phyloP scores from a whole-genome alignment of 2,113 vertebrate genomes.

The Pleuronectes platessa region DNA sequence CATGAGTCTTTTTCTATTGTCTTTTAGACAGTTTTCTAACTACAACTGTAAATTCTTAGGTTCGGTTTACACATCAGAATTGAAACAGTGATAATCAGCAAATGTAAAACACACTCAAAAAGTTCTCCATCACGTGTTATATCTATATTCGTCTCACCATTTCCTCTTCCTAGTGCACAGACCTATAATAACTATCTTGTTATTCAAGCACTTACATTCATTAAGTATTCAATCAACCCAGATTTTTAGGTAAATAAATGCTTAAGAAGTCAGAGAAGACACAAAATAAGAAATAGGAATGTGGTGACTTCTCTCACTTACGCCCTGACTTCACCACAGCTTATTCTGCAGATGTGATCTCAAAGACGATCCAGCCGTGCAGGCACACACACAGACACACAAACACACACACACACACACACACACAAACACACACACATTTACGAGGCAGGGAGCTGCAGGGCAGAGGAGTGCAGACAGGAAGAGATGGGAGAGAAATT shows the following conservation, averaged over 20 bases:
- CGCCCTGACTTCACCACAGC: slow-evolving; percentile 12
- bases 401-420: background rate
- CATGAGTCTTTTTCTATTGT: slow-evolving; percentile 8
- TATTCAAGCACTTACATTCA: background rate
- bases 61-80: slow-evolving; percentile 2
- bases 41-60: background rate
- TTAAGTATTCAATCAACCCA: too few relatives aligned
- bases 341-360: slow-evolving; percentile 31
- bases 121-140: too few relatives aligned
- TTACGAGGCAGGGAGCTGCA: slow-evolving; percentile 22
- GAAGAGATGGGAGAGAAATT: slow-evolving; percentile 41
- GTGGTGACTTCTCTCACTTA: background rate
- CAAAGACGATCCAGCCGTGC: background rate
- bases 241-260: background rate
- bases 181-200: background rate
- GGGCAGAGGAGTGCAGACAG: slow-evolving; percentile 44
- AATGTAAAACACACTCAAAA: too few relatives aligned
- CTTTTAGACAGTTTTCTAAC: background rate
- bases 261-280: background rate
- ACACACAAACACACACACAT: slow-evolving; percentile 8
- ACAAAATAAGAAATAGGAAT: background rate
- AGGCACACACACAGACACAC: background rate
- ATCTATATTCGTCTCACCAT: too few relatives aligned
- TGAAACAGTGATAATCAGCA: background rate
- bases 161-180: background rate